phyloP scores from a whole-genome alignment of 1,140 invertebrate species.

The Mizuhopecten yessoensis region DNA sequence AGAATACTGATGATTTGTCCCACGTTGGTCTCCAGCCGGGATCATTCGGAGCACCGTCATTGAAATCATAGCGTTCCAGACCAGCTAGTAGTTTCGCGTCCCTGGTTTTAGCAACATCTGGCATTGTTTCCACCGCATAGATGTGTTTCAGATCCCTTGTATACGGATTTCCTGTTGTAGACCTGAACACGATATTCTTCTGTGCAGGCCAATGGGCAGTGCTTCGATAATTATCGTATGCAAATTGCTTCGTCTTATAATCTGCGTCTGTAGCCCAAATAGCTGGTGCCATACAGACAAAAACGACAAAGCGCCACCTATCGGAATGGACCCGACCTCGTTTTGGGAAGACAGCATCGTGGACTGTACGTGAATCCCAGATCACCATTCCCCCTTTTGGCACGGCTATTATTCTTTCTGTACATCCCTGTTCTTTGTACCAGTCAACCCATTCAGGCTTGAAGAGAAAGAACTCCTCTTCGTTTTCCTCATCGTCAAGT shows the following conservation, averaged over 20 bases:
- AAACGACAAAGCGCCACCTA: constrained; percentile 62
- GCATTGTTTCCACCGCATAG: constrained; percentile 22
- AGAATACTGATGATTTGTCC: not conserved
- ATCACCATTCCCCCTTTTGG: constrained; percentile 63
- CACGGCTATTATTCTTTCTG: constrained; percentile 42
- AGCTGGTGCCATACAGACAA: constrained; percentile 63
- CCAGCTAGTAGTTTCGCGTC: constrained; percentile 52
- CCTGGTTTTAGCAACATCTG: constrained; percentile 40
- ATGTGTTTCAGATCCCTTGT: not conserved
- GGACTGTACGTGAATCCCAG: constrained; percentile 63
- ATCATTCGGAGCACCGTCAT: constrained; percentile 60
- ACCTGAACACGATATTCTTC: not conserved
- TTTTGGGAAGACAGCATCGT: constrained; percentile 54
- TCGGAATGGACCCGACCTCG: constrained; percentile 46
- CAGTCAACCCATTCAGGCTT: constrained; percentile 37
- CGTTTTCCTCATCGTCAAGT: not conserved
- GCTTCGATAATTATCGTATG: constrained; percentile 54
- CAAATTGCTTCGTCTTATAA: constrained; percentile 48
- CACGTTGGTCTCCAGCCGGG: constrained; percentile 40
- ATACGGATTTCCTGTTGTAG: not conserved
- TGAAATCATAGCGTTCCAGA: constrained; percentile 58
- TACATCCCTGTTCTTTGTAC: constrained; percentile 55
- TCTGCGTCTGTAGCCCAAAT: constrained; percentile 58
- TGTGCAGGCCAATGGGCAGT: constrained; percentile 64
- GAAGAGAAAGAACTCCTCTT: constrained; percentile 48